These are phyloP conservation scores for Geothlypis trichas DNA, from an alignment of 2,113 vertebrate species.

Conservation along the genomic window DNA sequence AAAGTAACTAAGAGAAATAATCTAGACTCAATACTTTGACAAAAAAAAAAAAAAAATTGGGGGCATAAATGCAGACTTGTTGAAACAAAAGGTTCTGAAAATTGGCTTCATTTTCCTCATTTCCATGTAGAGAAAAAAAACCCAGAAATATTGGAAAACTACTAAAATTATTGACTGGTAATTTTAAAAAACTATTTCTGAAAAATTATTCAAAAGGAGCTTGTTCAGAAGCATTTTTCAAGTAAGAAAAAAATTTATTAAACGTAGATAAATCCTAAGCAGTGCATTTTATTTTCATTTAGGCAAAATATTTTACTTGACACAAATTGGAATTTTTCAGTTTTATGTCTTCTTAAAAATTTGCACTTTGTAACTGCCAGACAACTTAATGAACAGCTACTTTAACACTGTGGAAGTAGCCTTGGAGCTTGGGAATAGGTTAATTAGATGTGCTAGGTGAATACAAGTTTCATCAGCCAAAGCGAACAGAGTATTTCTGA, in stretches of 20 bases:
- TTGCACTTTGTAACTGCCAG: background rate
- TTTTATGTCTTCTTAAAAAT: background rate
- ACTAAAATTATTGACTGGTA: background rate
- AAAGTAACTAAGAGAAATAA: background rate
- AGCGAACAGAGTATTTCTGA: background rate
- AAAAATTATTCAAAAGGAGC: background rate
- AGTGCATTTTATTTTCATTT: background rate
- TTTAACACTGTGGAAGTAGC: background rate
- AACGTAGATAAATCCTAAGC: background rate
- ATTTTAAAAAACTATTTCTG: background rate
- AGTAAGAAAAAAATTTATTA: background rate
- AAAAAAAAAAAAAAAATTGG: background rate
- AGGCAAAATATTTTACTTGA: background rate
- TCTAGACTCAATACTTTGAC: background rate
- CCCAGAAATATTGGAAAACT: background rate
- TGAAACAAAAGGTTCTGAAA: background rate
- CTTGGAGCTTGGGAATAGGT: background rate
- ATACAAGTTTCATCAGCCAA: background rate
- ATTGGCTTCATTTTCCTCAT: background rate
- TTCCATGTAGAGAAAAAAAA: background rate
- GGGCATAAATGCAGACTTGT: background rate
- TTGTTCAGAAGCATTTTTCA: background rate
- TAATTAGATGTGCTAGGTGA: background rate
- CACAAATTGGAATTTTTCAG: background rate
- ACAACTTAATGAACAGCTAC: background rate